Evolutionary conservation across 2,113 vertebrate genomes (phyloP), one percentile per base, ranked within the genome.

Genomic region (Barnardius zonarius): DNA sequence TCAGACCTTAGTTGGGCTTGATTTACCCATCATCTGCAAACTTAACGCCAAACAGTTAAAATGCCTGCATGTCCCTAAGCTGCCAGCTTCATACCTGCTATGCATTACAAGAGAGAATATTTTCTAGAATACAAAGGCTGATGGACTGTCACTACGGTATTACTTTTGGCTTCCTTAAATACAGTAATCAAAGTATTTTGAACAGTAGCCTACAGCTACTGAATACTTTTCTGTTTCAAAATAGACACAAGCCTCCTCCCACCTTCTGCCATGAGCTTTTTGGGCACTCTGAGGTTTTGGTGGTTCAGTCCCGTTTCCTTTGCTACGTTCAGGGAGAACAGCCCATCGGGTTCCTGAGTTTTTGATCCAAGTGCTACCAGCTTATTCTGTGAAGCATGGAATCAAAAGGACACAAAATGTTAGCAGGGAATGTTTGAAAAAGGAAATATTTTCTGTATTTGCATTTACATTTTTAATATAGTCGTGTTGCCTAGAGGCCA

Each of bases 381-480:
- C 41, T 85, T 82, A 24, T 68, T 61, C 86, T 80, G 85, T 44
- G 54, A 86, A 94, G 66, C 37, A 59, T 25, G 11, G 86, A 85
- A 82, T 78, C 62, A 77, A 87, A 95, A 91, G 70, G 86, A 87
- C 82, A 83, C 43, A 62, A 78, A 92, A 17, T 1, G 2, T 54
- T 93, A 28, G 2, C 3, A 2, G 44, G 28, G 41, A 62, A 87
- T 49, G 41, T 67, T 28, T 46, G 52, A 54, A 88, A 88, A 86
- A 63, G 17, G 52, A 82, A 79, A 64, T 57, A 62, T 92, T 87
- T 73, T 59, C 73, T 89, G 12, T 80, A 90, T 92, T 85, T 96
- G 91, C 93, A 95, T 96, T 91, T 83, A 91, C 67, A 92, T 95
- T 91, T 95, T 95, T 92, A 95, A 96, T 95, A 91, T 55, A 83